Evolutionary conservation across 1,140 invertebrate species (phyloP), one percentile per base, ranked within the genome.

Genomic region (Drosophila cardini): DNA sequence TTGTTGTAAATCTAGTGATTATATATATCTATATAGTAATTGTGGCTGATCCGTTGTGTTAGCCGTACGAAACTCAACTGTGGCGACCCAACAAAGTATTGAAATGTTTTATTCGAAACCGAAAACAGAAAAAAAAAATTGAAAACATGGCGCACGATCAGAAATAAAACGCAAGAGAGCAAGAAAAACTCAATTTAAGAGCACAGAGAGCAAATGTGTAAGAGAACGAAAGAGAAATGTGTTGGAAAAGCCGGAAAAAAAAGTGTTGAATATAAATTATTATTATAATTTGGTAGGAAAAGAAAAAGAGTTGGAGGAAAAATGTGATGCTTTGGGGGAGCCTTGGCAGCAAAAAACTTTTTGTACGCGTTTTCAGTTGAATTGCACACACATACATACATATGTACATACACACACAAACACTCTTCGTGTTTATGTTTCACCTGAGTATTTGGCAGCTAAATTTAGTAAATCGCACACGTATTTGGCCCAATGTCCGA

Each of bases 401-500:
- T 3, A 26, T 4, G 4, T 4, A 26, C 21, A 26, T 4, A 26
- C 21, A 26, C 21, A 26, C 21, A 4, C 2, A 4, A 0, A 26
- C 21, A 26, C 21, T 26, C 21, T 21, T 21, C 30, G 48, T 63
- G 36, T 78, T 63, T 71, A 46, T 78, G 15, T 85, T 85, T 81
- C 81, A 85, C 81, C 81, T 85, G 81, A 58, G 70, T 69, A 26
- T 43, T 43, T 58, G 46, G 40, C 45, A 50, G 55, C 83, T 86
- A 86, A 73, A 86, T 77, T 79, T 86, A 86, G 83, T 86, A 87
- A 87, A 79, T 86, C 82, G 82, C 82, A 87, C 82, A 87, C 83
- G 79, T 89, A 86, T 87, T 76, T 83, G 84, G 83, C 83, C 83
- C 83, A 86, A 86, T 86, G 83, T 86, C 83, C 83, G 83, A 86